phyloP scores from a whole-genome alignment of 37 sponge, comb jelly and placozoan genomes.

The Aplysina aerophoba region DNA sequence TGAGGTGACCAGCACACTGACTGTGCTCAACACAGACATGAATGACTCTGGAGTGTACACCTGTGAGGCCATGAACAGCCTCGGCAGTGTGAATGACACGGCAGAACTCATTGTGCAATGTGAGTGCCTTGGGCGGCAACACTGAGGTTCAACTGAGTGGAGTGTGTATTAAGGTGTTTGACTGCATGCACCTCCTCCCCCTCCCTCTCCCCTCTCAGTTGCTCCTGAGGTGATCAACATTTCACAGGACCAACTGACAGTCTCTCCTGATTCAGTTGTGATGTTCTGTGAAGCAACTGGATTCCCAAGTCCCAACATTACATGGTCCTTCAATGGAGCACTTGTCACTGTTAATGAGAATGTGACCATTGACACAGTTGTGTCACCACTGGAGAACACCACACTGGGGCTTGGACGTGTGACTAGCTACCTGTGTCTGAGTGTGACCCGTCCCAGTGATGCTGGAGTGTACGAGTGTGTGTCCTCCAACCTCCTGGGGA shows the following conservation, averaged over 20 bases:
- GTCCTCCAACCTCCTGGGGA: constrained; percentile 14
- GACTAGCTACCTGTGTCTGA: no score
- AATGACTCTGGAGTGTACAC: constrained; percentile 17
- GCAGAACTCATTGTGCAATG: constrained; percentile 15
- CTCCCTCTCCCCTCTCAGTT: background rate
- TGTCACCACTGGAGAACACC: no score
- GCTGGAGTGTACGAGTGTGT: constrained; percentile 15
- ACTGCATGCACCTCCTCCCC: no score
- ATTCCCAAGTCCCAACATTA: background rate
- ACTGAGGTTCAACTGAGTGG: no score
- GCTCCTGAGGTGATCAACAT: background rate
- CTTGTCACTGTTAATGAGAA: no score
- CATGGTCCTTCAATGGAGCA: constrained; percentile 5
- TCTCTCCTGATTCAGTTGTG: background rate
- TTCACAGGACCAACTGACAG: background rate
- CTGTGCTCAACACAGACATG: background rate
- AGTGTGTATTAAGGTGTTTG: no score
- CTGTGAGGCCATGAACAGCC: constrained; percentile 11
- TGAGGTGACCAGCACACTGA: constrained; percentile 17
- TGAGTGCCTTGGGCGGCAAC: background rate
- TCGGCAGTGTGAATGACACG: background rate
- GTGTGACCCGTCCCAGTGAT: background rate
- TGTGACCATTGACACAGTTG: no score
- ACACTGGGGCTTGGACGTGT: no score
- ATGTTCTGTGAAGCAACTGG: background rate